A percentile compares a stretch with the other conserved stretches of the same genome.
Evolutionary conservation across 2,888 invertebrate species (phyloP).

Genomic region (Megamerina dolium): DNA sequence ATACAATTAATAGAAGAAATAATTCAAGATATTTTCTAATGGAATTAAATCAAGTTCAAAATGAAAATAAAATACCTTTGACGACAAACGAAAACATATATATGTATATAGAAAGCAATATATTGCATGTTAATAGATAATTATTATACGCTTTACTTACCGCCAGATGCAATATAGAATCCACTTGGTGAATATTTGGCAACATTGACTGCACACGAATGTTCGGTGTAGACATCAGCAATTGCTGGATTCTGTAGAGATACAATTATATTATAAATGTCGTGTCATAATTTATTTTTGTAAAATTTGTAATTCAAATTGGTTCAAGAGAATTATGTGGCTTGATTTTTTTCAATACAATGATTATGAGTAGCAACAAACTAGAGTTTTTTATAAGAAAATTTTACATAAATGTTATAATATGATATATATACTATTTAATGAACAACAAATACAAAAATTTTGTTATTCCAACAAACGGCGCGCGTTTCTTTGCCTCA

Average conservation of each 20-base stretch:
- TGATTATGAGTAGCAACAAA: no score
- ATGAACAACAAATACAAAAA: not conserved
- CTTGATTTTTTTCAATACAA: no score
- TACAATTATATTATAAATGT: no score
- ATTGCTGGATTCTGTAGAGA: conserved; percentile 90
- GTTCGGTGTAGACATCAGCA: conserved; percentile 95
- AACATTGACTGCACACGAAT: conserved; percentile 89
- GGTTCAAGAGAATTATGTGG: not conserved
- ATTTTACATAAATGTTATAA: no score
- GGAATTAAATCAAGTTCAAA: not conserved
- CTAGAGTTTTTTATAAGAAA: no score
- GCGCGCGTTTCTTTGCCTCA: conserved; percentile 2
- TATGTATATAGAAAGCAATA: not conserved
- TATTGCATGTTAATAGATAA: not conserved
- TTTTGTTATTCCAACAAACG: not conserved
- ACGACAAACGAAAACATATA: not conserved
- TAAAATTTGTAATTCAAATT: not conserved
- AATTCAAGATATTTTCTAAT: not conserved
- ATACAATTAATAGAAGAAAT: not conserved
- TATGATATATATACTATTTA: no score
- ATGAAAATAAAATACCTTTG: not conserved
- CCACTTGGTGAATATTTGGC: conserved; percentile 98
- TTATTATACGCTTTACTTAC: conserved; percentile 52
- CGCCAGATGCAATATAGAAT: conserved; percentile 97
- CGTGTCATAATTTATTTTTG: no score